Percentiles rank a stretch among this genome's conserved stretches.
Conservation (phyloP, 2,797 vertebrate genomes). For the Darevskia mixta region DNA sequence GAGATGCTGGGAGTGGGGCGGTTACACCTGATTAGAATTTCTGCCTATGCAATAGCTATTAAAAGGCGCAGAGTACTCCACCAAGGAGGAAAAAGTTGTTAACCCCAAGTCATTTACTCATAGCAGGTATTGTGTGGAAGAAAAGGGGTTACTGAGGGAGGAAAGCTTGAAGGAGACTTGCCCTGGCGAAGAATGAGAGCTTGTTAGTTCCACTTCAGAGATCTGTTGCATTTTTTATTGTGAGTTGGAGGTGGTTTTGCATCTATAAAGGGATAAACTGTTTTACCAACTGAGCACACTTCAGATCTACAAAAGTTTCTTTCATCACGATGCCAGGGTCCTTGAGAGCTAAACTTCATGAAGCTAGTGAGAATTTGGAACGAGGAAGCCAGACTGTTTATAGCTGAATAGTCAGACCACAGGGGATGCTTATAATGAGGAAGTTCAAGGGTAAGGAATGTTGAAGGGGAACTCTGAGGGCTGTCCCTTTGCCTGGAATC, state of each 20-base stretch:
- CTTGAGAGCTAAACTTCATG: not conserved
- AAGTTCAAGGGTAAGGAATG: not conserved
- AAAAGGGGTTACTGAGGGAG: not conserved
- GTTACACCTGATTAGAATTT: not conserved
- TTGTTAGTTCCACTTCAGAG: not conserved
- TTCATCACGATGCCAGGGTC: not conserved
- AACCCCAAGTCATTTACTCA: not conserved
- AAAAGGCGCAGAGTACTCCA: not conserved
- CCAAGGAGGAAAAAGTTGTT: not conserved
- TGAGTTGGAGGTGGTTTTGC: not conserved
- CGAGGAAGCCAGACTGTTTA: not conserved
- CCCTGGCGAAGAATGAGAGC: not conserved
- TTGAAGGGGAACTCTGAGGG: not conserved
- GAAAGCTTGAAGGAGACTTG: not conserved
- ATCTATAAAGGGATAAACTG: not conserved
- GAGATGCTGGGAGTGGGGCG: too few relatives aligned
- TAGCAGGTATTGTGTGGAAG: not conserved
- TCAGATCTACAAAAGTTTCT: not conserved
- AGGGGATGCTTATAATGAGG: not conserved
- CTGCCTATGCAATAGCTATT: not conserved
- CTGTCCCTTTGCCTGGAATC: not conserved
- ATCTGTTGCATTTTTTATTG: not conserved
- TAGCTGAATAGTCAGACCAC: not conserved
- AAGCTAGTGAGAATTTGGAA: slow-evolving; percentile 1
- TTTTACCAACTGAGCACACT: not conserved